A percentile compares a stretch with the other conserved stretches of the same genome.
Conservation (phyloP, 2,797 vertebrate genomes). For the Todus mexicanus region DNA sequence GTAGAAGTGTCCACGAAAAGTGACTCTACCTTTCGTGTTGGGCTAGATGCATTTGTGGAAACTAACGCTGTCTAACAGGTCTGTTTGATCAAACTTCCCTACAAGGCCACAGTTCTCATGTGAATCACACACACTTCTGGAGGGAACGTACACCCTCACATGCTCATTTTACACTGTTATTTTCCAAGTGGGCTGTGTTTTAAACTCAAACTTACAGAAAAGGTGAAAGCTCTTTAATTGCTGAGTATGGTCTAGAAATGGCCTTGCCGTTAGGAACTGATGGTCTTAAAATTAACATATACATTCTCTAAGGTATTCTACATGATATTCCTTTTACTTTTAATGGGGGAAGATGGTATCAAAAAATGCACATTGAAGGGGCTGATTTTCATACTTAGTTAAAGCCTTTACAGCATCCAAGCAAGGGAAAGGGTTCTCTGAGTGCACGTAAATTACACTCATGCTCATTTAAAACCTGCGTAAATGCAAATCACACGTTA, state of each 20-base stretch:
- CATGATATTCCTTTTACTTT: background rate
- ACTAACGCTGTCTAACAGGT: background rate
- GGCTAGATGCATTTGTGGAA: background rate
- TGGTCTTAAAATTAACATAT: background rate
- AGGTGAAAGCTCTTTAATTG: background rate
- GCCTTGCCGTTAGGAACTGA: background rate
- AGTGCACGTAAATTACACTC: constrained; percentile 14
- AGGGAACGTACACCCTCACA: background rate
- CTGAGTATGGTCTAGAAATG: background rate
- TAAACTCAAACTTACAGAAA: background rate
- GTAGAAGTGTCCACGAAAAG: background rate
- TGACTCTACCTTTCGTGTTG: background rate
- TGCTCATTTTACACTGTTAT: background rate
- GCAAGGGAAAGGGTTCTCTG: constrained; percentile 8
- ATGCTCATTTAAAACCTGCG: constrained; percentile 29
- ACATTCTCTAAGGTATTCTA: background rate
- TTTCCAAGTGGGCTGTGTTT: background rate
- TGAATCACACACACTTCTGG: background rate
- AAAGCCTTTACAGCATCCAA: constrained; percentile 1
- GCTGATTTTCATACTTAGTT: constrained; percentile 6
- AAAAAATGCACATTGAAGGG: background rate
- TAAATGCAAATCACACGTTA: constrained; percentile 55
- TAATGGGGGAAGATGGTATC: background rate
- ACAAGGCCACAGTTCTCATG: background rate
- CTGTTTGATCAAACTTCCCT: background rate